These are phyloP conservation scores for Luscinia megarhynchos DNA, from an alignment of 2,797 vertebrate genomes.

Conservation along the genomic window DNA sequence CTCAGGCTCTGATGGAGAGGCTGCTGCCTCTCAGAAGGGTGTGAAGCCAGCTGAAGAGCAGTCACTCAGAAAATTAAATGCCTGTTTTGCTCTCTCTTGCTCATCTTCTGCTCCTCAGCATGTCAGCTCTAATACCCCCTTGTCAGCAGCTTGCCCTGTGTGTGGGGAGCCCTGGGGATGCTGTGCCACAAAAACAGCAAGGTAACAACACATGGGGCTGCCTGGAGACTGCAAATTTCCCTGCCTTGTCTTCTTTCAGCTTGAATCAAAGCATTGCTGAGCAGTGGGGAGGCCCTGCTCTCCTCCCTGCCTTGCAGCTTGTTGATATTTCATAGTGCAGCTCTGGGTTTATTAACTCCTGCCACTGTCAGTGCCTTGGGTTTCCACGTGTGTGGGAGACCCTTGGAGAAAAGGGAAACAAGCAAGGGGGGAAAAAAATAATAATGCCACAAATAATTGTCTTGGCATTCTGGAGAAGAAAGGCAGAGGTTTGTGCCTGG, in stretches of 20 bases:
- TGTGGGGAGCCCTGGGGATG: neutral
- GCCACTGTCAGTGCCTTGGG: neutral
- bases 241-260: neutral
- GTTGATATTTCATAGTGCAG: slow-evolving; percentile 40
- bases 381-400: slow-evolving; percentile 37
- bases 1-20: neutral
- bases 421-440: neutral
- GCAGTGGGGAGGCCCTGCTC: slow-evolving; percentile 15
- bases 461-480: neutral
- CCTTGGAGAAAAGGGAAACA: slow-evolving; percentile 10
- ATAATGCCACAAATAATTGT: neutral
- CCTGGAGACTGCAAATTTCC: neutral
- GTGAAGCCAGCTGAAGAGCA: neutral
- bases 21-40: neutral
- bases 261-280: slow-evolving; percentile 9
- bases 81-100: neutral
- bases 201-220: neutral
- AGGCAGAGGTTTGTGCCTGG: neutral
- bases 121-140: neutral
- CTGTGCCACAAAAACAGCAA: neutral
- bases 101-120: neutral
- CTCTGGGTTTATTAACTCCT: slow-evolving; percentile 40
- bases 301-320: neutral
- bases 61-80: neutral
- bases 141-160: neutral